Evolutionary conservation across 2,888 invertebrate species (phyloP).

Genomic region (Quadroppia sp.): DNA sequence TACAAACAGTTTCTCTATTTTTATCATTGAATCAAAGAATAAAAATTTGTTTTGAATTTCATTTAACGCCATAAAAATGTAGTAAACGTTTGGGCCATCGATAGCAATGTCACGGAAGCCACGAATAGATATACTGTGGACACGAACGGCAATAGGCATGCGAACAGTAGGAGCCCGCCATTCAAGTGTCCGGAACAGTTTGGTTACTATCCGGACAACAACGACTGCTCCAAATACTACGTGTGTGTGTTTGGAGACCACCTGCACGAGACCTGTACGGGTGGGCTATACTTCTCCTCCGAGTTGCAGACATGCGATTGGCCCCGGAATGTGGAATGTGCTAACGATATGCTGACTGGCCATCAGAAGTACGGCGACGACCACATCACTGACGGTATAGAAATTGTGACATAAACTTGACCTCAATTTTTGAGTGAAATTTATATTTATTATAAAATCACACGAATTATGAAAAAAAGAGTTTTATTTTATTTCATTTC

Average conservation of each 20-base stretch:
- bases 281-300: conserved; percentile 90
- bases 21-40: too few species aligned
- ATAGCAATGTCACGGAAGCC: neutral
- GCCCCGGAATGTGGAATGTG: conserved; percentile 87
- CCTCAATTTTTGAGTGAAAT: conserved; percentile 2
- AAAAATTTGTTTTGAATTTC: too few species aligned
- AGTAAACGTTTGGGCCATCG: too few species aligned
- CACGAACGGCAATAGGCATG: neutral
- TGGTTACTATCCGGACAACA: conserved; percentile 86
- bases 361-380: neutral
- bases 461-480: too few species aligned
- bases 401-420: conserved; percentile 11
- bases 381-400: neutral
- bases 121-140: neutral
- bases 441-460: too few species aligned
- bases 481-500: too few species aligned
- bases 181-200: conserved; percentile 93
- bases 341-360: conserved; percentile 36
- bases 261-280: conserved; percentile 83
- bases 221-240: conserved; percentile 86
- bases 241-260: conserved; percentile 93
- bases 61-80: too few species aligned
- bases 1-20: too few species aligned
- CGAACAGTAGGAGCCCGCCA: conserved; percentile 53
- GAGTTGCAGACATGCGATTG: conserved; percentile 93